These are phyloP conservation scores for Pteronotus mesoamericanus DNA, from an alignment of 2,797 vertebrate genomes.

Conservation along the genomic window DNA sequence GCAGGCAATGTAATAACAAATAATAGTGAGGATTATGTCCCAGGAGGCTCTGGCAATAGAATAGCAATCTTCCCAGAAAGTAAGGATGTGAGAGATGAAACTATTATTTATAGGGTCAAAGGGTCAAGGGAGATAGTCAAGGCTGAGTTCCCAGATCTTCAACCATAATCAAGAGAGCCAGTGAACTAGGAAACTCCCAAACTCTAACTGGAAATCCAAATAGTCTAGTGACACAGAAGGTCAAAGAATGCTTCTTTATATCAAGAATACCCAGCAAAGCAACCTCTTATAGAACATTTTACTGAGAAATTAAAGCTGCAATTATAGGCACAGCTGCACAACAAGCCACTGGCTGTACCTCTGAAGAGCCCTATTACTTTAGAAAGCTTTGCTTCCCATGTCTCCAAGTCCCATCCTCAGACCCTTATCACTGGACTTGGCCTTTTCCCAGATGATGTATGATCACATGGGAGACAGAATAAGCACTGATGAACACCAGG, in stretches of 20 bases:
- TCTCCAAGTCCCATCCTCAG: neutral
- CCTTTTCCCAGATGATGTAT: neutral
- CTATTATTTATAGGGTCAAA: neutral
- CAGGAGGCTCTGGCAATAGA: neutral
- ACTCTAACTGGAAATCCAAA: neutral
- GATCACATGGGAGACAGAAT: neutral
- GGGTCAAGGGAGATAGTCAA: neutral
- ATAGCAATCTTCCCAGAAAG: neutral
- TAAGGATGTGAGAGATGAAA: constrained; percentile 23
- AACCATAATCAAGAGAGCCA: neutral
- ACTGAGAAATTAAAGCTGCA: neutral
- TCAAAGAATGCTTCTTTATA: neutral
- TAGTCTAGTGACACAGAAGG: neutral
- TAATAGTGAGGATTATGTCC: neutral
- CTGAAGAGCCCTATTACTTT: neutral
- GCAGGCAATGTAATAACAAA: neutral
- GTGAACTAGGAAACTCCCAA: constrained; percentile 5
- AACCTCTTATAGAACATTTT: neutral
- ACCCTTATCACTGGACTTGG: neutral
- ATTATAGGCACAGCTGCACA: neutral
- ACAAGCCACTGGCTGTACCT: neutral
- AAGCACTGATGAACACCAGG: neutral
- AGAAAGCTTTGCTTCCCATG: neutral
- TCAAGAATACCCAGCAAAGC: neutral
- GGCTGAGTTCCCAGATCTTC: neutral